Base-by-base conservation (phyloP, 2,113 vertebrate genomes). In the Xenopus borealis region DNA sequence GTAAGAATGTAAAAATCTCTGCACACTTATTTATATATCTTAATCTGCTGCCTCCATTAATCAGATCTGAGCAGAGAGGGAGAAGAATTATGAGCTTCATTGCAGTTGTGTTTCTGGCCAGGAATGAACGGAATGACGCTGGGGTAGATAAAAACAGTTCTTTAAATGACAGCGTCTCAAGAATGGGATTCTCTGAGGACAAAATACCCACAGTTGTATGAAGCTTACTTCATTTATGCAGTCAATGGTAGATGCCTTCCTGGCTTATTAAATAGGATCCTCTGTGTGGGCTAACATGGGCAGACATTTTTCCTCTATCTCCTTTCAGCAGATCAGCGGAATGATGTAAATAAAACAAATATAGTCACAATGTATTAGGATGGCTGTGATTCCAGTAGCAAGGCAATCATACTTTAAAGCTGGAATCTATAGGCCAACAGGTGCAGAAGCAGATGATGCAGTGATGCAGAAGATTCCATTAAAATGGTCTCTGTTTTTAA, bases 121-220 rank as follows among this genome's bases (percentile, higher is more conserved):
- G 59, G 72, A 61, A 75, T 68, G 55, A 68, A 17, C 62, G 72
- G 72, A 75, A 62, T 68, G 55, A 66, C 44, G 23, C 23, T 50
- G 27, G 20, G 3, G 23, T 10, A 68, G 55, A 61, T 72, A 63
- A 45, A 72, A 46, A 59, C 44, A 53, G 53, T 23, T 47, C 33
- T 74, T 74, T 57, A 33, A 74, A 59, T 58, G 64, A 75, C 62
- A 62, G 47, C 20, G 68, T 75, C 53, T 67, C 33, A 52, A n/a
- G 65, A 52, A 55, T 62, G 57, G 13, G 6, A 10, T 62, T 46
- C 64, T 75, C 61, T 61, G 57, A 75, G 64, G 17, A 62, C n/a
- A n/a, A 75, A 66, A 59, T 50, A 67, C 20, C 40, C 65, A 68
- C 46, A 62, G 67, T 75, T 68, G 72, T 62, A 62, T 62, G 40